Conservation (phyloP, 2,797 vertebrate species). For the Tarsius wallacei region DNA sequence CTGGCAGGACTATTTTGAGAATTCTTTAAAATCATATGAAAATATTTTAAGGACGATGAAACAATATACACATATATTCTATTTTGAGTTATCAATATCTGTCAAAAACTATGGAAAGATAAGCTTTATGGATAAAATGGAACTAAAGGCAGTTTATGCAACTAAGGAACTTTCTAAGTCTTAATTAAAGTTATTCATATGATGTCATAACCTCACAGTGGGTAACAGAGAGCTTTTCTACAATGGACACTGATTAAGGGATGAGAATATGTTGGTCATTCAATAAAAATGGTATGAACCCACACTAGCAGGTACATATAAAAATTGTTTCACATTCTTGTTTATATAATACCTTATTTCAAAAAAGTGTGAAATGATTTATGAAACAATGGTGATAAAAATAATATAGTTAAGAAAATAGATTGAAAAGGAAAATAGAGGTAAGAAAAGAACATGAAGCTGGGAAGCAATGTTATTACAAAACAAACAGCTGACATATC, state of each 20-base stretch:
- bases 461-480: neutral
- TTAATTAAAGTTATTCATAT: conserved; percentile 51
- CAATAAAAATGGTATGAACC: neutral
- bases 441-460: neutral
- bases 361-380: conserved; percentile 14
- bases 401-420: neutral
- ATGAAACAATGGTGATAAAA: conserved; percentile 35
- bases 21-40: neutral
- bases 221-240: neutral
- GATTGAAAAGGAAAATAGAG: conserved; percentile 19
- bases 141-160: neutral
- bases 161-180: conserved; percentile 10
- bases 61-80: neutral
- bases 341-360: neutral
- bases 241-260: neutral
- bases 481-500: neutral
- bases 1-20: neutral
- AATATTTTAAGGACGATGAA: neutral
- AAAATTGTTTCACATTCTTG: conserved; percentile 26
- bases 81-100: conserved; percentile 6
- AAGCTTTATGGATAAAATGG: neutral
- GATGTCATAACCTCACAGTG: neutral
- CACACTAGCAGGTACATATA: neutral
- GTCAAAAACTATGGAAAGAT: neutral
- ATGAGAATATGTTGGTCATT: neutral